Conservation (phyloP, 2,888 invertebrate genomes). For the Sphaeridia pumilis region DNA sequence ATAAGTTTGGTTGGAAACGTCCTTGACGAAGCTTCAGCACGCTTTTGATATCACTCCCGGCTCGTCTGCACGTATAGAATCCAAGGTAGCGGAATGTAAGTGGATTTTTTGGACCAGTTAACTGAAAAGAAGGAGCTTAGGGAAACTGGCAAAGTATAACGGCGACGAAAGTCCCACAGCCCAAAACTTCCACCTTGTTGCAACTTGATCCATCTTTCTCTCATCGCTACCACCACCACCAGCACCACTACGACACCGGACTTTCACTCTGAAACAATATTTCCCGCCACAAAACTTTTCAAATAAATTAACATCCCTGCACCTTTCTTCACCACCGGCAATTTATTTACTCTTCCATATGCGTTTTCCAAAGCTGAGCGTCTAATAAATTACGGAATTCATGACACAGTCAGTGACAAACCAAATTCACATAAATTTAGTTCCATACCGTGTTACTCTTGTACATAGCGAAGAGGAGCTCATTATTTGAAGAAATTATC, state of each 20-base stretch:
- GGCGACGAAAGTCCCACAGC: slow-evolving; percentile 50
- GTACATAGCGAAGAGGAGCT: too few relatives aligned
- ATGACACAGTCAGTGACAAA: too few relatives aligned
- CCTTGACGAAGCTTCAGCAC: not conserved
- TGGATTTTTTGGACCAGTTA: slow-evolving; percentile 53
- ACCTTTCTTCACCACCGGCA: too few relatives aligned
- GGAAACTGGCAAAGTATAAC: slow-evolving; percentile 47
- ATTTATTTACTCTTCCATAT: too few relatives aligned
- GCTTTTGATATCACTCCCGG: not conserved
- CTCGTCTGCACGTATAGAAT: too few relatives aligned
- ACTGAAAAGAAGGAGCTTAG: slow-evolving; percentile 48
- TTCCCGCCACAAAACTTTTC: too few relatives aligned
- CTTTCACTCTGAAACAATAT: slow-evolving; percentile 2
- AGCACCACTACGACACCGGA: slow-evolving; percentile 9
- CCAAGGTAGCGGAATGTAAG: slow-evolving; percentile 40
- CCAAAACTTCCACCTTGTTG: slow-evolving; percentile 43
- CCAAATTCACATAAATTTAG: too few relatives aligned
- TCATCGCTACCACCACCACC: not conserved
- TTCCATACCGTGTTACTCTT: too few relatives aligned
- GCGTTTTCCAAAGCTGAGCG: too few relatives aligned
- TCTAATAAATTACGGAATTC: too few relatives aligned
- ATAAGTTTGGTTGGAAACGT: slow-evolving; percentile 27
- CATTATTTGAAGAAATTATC: too few relatives aligned
- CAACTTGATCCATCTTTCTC: slow-evolving; percentile 14
- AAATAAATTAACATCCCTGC: too few relatives aligned